Conservation (phyloP, 2,888 invertebrate species). For the Thymelicus lineola region DNA sequence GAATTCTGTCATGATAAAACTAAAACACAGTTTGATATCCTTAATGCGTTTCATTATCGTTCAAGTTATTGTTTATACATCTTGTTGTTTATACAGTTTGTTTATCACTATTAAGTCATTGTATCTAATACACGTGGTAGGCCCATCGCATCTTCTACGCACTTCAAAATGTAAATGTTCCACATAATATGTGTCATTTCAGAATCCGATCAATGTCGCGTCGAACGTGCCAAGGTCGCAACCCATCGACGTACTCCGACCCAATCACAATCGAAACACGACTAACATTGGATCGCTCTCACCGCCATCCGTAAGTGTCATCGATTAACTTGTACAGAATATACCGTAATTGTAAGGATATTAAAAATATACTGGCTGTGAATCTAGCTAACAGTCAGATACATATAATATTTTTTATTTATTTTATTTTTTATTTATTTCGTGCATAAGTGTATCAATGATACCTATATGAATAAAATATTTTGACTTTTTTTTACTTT, state of each 20-base stretch:
- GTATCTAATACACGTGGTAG: neutral
- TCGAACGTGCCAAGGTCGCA: slow-evolving; percentile 91
- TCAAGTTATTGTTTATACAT: neutral
- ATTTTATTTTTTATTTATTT: too few species aligned
- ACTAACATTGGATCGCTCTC: slow-evolving; percentile 96
- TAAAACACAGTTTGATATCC: too few species aligned
- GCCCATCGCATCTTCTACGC: neutral
- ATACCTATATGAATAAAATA: too few species aligned
- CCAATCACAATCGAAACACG: slow-evolving; percentile 89
- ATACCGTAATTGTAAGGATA: too few species aligned
- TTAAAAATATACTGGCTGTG: too few species aligned
- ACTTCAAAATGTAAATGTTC: slow-evolving; percentile 1
- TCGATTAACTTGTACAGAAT: slow-evolving; percentile 19
- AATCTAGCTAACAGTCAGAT: too few species aligned
- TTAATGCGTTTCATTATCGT: too few species aligned
- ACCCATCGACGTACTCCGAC: slow-evolving; percentile 93
- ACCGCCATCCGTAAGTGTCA: slow-evolving; percentile 91
- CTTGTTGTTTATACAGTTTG: neutral
- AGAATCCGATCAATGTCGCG: slow-evolving; percentile 67
- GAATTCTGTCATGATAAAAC: too few species aligned
- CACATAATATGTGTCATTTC: slow-evolving; percentile 47
- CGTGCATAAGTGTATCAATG: too few species aligned
- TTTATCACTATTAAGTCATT: neutral
- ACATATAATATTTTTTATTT: too few species aligned
- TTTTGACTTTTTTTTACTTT: too few species aligned